Percentiles rank a stretch among this genome's conserved stretches.
Evolutionary conservation across 2,113 vertebrate species (phyloP).

Genomic region (Malurus cyaneus): DNA sequence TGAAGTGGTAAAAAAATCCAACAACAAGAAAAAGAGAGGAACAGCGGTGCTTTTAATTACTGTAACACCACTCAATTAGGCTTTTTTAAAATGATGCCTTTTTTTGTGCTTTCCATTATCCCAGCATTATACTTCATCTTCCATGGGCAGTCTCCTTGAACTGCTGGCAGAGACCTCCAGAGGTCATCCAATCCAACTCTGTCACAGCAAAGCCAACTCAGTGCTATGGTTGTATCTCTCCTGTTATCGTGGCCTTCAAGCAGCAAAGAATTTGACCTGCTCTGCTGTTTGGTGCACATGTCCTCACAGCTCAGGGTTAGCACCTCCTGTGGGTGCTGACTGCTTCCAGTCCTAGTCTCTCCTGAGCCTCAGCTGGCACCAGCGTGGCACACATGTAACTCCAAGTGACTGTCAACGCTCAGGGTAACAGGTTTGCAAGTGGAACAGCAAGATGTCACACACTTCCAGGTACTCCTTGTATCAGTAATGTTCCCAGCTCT

Average conservation of each 20-base stretch:
- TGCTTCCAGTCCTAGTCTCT: not conserved
- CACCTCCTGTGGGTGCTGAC: not conserved
- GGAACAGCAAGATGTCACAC: not conserved
- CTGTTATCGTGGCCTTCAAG: not conserved
- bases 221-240: not conserved
- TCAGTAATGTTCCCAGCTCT: not conserved
- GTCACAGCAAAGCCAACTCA: not conserved
- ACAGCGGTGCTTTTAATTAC: not conserved
- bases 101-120: not conserved
- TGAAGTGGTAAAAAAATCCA: not conserved
- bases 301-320: not conserved
- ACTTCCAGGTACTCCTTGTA: not conserved
- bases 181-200: not conserved
- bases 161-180: not conserved
- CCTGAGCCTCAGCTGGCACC: not conserved
- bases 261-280: not conserved
- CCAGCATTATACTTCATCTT: not conserved
- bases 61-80: not conserved
- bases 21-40: not conserved
- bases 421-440: not conserved
- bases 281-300: not conserved
- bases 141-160: not conserved
- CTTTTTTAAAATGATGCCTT: not conserved
- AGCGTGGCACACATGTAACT: accelerated
- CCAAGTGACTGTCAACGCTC: not conserved